Evolutionary conservation across 2,113 vertebrate genomes (phyloP).

Genomic region (Cyphomyrus plagiostoma): DNA sequence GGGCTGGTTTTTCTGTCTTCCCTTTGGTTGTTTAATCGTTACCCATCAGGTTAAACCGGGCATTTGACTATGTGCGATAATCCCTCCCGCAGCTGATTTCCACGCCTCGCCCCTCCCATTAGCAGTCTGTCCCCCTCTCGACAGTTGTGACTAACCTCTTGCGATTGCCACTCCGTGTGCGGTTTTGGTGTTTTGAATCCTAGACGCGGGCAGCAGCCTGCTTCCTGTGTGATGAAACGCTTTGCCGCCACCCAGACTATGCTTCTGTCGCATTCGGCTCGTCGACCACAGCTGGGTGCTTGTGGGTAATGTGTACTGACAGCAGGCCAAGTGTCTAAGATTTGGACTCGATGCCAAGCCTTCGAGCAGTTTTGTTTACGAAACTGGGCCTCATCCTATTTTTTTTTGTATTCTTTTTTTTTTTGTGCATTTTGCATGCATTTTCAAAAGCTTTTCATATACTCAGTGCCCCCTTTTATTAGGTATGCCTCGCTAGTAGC

Average conservation of each 20-base stretch:
- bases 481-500: neutral
- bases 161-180: neutral
- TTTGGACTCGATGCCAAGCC: neutral
- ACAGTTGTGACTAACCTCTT: neutral
- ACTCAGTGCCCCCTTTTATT: neutral
- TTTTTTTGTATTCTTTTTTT: neutral
- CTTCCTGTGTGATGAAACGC: neutral
- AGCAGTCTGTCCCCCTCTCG: neutral
- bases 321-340: constrained; percentile 3
- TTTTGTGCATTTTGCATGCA: neutral
- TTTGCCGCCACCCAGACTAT: neutral
- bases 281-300: neutral
- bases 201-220: neutral
- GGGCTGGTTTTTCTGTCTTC: neutral
- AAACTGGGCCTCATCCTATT: neutral
- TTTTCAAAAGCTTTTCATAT: neutral
- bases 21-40: neutral
- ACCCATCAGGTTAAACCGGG: neutral
- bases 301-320: constrained; percentile 9
- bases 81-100: neutral
- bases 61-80: neutral
- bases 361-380: neutral
- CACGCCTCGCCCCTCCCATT: neutral
- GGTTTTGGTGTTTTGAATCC: neutral
- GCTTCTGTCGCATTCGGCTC: neutral